These are phyloP conservation scores for Laterallus jamaicensis DNA, from an alignment of 2,113 vertebrate species.

Conservation along the genomic window DNA sequence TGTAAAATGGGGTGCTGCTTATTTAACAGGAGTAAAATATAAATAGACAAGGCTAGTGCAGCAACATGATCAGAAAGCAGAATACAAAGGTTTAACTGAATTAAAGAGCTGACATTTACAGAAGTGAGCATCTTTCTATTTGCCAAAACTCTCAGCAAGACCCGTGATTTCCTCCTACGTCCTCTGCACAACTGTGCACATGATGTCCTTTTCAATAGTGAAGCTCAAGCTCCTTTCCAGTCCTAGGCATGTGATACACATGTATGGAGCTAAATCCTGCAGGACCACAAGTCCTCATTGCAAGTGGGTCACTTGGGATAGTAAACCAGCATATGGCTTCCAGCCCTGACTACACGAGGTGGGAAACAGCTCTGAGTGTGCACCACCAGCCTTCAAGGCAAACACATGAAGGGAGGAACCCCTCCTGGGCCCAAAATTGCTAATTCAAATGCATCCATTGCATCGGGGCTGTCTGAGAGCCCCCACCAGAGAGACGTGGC, in stretches of 20 bases:
- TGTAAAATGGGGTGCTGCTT: background rate
- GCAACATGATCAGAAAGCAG: background rate
- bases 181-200: background rate
- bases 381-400: background rate
- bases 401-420: background rate
- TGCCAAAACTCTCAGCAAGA: background rate
- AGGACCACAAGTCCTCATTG: background rate
- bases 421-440: background rate
- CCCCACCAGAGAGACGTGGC: background rate
- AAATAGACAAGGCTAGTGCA: background rate
- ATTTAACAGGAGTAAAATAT: background rate
- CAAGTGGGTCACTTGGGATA: background rate
- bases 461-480: background rate
- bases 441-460: background rate
- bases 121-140: background rate
- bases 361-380: background rate
- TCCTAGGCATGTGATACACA: background rate
- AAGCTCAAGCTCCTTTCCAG: background rate
- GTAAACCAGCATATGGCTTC: background rate
- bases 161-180: background rate
- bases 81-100: background rate
- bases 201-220: background rate
- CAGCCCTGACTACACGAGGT: background rate
- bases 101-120: background rate
- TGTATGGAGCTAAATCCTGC: background rate